Conservation (phyloP, 2,113 vertebrate species). For the Podocnemis expansa region DNA sequence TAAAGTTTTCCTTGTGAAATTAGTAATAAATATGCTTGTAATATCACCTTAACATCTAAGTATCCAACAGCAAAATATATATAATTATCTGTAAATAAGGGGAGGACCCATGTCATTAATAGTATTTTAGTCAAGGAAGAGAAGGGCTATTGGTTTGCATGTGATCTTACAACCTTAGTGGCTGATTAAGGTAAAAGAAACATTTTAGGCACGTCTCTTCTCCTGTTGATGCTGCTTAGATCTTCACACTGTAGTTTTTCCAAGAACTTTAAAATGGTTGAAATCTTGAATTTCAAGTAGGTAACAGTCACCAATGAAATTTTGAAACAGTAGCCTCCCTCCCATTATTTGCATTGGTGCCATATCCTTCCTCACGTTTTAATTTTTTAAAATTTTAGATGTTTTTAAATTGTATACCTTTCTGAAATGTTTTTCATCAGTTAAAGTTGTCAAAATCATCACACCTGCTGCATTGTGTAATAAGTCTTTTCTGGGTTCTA, state of each 20-base stretch:
- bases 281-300: conserved; percentile 4
- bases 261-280: conserved; percentile 2
- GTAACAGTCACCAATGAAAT: background rate
- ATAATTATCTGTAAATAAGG: background rate
- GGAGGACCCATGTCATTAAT: background rate
- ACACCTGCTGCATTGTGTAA: background rate
- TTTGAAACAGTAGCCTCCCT: conserved; percentile 13
- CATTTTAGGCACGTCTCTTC: conserved; percentile 6
- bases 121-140: background rate
- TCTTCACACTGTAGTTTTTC: conserved; percentile 34
- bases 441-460: background rate
- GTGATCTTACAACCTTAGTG: background rate
- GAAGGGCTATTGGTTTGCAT: background rate
- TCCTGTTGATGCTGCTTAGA: conserved; percentile 29
- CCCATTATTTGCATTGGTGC: background rate
- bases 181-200: background rate
- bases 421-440: background rate
- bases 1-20: background rate
- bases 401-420: background rate
- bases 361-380: background rate
- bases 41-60: background rate
- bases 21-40: background rate
- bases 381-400: background rate
- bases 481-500: background rate
- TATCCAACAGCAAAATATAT: background rate